A percentile compares a stretch with the other conserved stretches of the same genome.
These are phyloP conservation scores for Monoplex corrugatus DNA, from an alignment of 2,888 invertebrate species.

Conservation along the genomic window DNA sequence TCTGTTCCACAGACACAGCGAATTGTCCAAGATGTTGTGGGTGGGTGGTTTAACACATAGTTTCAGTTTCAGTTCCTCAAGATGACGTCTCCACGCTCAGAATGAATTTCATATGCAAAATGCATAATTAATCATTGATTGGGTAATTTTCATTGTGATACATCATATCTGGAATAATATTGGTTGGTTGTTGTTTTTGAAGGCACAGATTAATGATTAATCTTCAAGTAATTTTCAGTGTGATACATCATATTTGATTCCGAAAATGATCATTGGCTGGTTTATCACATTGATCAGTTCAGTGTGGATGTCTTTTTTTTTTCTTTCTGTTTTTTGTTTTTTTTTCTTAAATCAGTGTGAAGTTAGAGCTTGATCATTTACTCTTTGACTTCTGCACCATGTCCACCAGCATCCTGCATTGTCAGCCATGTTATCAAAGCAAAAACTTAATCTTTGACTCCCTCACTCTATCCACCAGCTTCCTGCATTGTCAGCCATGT, in stretches of 20 bases:
- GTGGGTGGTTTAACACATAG: conserved; percentile 53
- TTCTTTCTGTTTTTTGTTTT: no score
- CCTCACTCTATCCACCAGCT: no score
- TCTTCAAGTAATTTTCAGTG: not conserved
- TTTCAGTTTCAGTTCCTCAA: not conserved
- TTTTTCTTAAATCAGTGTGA: no score
- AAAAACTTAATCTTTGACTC: no score
- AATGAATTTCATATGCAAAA: not conserved
- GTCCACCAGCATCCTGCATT: no score
- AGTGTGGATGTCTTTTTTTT: not conserved
- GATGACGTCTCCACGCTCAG: not conserved
- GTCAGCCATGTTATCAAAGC: no score
- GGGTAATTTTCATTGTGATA: not conserved
- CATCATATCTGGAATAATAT: not conserved
- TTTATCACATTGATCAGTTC: not conserved
- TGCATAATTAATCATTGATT: not conserved
- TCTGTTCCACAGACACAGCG: conserved; percentile 65
- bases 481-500: no score
- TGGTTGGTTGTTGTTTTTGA: not conserved
- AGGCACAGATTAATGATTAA: not conserved
- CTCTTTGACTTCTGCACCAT: no score
- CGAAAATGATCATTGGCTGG: not conserved
- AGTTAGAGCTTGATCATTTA: no score
- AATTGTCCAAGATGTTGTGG: conserved; percentile 69
- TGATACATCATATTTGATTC: not conserved